These are phyloP conservation scores for Rotaria socialis DNA, from an alignment of 2,888 invertebrate species.

Conservation along the genomic window DNA sequence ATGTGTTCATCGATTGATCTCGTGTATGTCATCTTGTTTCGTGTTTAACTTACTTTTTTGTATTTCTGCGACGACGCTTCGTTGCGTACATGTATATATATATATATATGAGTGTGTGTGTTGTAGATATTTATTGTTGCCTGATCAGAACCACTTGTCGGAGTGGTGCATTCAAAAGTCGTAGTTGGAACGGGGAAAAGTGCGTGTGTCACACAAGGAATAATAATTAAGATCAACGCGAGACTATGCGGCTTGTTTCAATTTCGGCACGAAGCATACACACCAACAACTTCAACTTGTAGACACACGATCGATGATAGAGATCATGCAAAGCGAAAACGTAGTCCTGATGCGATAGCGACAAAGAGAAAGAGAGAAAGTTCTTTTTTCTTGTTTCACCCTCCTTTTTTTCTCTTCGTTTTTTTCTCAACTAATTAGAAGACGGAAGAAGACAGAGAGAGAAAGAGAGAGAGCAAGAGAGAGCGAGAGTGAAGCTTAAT, in stretches of 20 bases:
- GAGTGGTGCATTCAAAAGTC: constrained; percentile 22
- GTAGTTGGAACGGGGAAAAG: constrained; percentile 20
- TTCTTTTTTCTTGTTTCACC: neutral
- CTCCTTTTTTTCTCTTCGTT: neutral
- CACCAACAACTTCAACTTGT: constrained; percentile 39
- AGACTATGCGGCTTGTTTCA: constrained; percentile 28
- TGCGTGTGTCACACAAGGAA: constrained; percentile 30
- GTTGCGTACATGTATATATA: constrained; percentile 44
- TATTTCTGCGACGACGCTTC: constrained; percentile 43
- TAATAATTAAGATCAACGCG: constrained; percentile 29
- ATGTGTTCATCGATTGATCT: constrained; percentile 31
- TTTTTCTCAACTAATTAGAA: constrained; percentile 35
- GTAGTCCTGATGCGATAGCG: neutral
- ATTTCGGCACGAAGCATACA: constrained; percentile 25
- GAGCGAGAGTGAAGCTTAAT: neutral
- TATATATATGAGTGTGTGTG: neutral
- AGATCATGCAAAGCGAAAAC: constrained; percentile 32
- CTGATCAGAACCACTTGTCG: constrained; percentile 22
- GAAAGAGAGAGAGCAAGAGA: neutral
- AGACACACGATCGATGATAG: constrained; percentile 41
- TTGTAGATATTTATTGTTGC: constrained; percentile 26
- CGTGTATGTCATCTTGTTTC: neutral
- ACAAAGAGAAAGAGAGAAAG: neutral
- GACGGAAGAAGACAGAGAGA: constrained; percentile 34
- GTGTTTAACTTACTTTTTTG: constrained; percentile 42